phyloP scores from a whole-genome alignment of 2,888 invertebrate species.

The Pandemis cinnamomeana region DNA sequence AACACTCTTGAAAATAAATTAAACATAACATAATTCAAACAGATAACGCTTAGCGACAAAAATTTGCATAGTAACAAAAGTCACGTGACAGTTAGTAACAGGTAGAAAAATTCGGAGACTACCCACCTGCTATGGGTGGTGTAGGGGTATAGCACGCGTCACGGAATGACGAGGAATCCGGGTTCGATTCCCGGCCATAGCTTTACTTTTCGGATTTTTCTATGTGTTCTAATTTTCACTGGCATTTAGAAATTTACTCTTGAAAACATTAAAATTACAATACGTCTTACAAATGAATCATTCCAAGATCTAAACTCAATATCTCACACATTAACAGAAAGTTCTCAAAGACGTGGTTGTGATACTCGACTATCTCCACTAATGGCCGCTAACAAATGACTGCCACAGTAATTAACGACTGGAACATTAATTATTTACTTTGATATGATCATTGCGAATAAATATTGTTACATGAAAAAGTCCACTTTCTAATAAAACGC shows the following conservation, averaged over 20 bases:
- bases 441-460: conserved; percentile 41
- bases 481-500: conserved; percentile 4
- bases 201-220: too few relatives aligned
- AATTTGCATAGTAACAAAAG: too few relatives aligned
- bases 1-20: background rate
- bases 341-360: conserved; percentile 28
- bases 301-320: background rate
- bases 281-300: background rate
- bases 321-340: conserved; percentile 11
- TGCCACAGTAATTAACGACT: conserved; percentile 44
- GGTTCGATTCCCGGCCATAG: too few relatives aligned
- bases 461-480: background rate
- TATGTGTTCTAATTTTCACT: too few relatives aligned
- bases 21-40: too few relatives aligned
- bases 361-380: conserved; percentile 43
- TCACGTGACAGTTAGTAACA: too few relatives aligned
- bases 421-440: conserved; percentile 45
- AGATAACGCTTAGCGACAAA: too few relatives aligned
- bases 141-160: too few relatives aligned
- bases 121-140: too few relatives aligned
- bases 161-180: too few relatives aligned
- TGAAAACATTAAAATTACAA: background rate
- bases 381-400: conserved; percentile 44
- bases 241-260: too few relatives aligned
- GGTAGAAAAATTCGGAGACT: too few relatives aligned